A percentile compares a stretch with the other conserved stretches of the same genome.
These are phyloP conservation scores for Rhabdophis nuchalis DNA, from an alignment of 2,797 vertebrate species.

Conservation along the genomic window DNA sequence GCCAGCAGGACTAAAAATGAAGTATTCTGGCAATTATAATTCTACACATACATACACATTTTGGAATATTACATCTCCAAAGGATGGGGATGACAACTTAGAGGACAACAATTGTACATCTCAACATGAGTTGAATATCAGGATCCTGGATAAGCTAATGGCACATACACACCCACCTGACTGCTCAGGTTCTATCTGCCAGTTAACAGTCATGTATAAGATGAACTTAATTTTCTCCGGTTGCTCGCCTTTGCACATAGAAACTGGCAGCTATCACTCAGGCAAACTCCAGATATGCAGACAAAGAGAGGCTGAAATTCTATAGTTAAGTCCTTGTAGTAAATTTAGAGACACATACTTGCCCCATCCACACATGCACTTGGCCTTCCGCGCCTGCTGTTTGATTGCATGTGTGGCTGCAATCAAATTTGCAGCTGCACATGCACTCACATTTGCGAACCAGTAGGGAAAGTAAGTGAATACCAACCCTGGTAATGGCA, in stretches of 20 bases:
- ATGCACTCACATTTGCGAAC: no score
- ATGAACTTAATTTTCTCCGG: background rate
- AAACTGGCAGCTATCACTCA: background rate
- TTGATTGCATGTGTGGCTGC: no score
- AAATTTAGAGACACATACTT: background rate
- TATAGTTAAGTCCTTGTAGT: background rate
- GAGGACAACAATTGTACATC: background rate
- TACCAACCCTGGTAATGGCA: background rate
- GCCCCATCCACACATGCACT: no score
- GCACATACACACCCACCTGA: background rate
- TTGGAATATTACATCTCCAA: background rate
- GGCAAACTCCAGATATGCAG: background rate
- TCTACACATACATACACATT: background rate
- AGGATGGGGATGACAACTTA: background rate
- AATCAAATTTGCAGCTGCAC: no score
- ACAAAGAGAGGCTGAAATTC: background rate
- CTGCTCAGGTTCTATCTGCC: background rate
- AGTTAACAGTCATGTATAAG: background rate
- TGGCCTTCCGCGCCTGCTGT: no score
- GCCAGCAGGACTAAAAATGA: background rate
- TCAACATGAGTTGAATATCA: background rate
- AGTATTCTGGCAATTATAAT: background rate
- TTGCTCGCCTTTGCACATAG: background rate
- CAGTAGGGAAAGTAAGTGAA: no score
- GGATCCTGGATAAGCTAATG: background rate